Evolutionary conservation across 2,113 vertebrate species (phyloP).

Genomic region (Fukomys damarensis): DNA sequence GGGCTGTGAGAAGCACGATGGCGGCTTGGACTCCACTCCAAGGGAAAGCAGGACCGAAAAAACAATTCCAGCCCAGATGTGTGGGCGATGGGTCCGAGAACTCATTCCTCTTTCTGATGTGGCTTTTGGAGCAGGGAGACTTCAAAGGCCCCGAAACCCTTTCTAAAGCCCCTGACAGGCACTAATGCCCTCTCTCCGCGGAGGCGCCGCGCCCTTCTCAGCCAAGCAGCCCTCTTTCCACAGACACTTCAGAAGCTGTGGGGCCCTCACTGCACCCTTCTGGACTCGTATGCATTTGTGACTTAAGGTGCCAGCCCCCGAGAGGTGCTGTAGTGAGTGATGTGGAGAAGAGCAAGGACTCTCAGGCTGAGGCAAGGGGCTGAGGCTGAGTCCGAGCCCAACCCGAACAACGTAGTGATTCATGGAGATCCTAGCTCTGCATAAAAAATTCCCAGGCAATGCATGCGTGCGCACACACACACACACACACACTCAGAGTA

Average conservation of each 20-base stretch:
- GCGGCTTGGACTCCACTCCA: not conserved
- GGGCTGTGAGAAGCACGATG: not conserved
- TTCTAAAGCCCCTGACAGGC: not conserved
- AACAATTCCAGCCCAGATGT: not conserved
- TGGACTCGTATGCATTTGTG: accelerated
- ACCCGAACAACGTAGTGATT: not conserved
- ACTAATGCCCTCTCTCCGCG: not conserved
- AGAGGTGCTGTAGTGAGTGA: not conserved
- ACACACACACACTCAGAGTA: not conserved
- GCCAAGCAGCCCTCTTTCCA: not conserved
- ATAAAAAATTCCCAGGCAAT: not conserved
- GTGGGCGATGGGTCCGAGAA: too few relatives aligned
- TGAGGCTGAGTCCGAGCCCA: not conserved
- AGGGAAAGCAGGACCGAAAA: not conserved
- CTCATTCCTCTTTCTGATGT: not conserved
- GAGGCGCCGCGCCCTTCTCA: not conserved
- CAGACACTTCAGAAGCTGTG: accelerated
- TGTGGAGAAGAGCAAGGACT: not conserved
- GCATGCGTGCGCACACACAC: not conserved
- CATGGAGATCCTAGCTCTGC: not conserved
- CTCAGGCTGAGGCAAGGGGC: not conserved
- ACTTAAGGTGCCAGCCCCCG: not conserved
- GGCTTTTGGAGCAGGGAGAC: not conserved
- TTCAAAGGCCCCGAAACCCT: too few relatives aligned
- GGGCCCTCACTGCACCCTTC: too few relatives aligned